Evolutionary conservation across 2,797 vertebrate genomes (phyloP).

Genomic region (Ceryle rudis): DNA sequence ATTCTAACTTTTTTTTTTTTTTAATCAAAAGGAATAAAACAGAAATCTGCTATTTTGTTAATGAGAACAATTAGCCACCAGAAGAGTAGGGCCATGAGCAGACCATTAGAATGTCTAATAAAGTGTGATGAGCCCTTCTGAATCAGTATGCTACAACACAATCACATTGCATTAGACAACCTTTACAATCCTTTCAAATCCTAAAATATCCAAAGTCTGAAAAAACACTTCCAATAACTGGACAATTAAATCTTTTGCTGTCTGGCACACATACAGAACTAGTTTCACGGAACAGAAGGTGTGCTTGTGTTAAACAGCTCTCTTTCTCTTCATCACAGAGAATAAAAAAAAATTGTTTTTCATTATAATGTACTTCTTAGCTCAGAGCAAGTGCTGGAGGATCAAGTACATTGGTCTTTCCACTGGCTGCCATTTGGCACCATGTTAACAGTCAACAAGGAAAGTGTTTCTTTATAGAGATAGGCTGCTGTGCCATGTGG

Average conservation of each 20-base stretch:
- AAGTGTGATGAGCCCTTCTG: neutral
- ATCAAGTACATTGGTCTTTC: neutral
- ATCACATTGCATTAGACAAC: neutral
- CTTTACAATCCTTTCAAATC: neutral
- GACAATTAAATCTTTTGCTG: neutral
- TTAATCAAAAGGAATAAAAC: neutral
- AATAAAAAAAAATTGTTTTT: neutral
- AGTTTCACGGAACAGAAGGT: neutral
- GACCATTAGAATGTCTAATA: neutral
- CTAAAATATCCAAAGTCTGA: neutral
- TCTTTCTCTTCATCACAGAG: neutral
- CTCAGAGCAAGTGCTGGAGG: neutral
- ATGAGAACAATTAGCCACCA: neutral
- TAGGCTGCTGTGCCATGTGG: neutral
- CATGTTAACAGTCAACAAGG: neutral
- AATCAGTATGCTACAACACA: neutral
- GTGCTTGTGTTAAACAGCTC: neutral
- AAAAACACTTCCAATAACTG: neutral
- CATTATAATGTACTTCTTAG: neutral
- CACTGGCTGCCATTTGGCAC: neutral
- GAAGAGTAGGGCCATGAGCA: neutral
- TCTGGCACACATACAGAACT: neutral
- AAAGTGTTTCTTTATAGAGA: neutral
- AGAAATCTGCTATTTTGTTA: neutral
- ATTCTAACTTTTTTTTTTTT: neutral